Evolutionary conservation across 1,140 invertebrate species (phyloP).

Genomic region (Pachyrhynchus sulphureomaculatus): DNA sequence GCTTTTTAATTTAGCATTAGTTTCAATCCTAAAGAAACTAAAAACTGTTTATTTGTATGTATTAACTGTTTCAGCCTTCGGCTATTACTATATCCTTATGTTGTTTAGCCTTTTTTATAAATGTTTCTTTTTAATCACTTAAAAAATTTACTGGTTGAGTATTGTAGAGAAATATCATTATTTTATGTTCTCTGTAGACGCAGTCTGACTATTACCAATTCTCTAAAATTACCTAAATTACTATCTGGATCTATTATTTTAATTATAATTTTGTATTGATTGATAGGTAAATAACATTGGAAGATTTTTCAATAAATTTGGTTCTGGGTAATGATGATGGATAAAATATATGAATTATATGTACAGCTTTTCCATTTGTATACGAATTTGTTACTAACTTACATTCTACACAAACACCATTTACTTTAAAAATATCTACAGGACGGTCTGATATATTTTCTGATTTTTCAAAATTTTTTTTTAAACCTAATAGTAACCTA

Average conservation of each 20-base stretch:
- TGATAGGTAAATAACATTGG: conserved; percentile 45
- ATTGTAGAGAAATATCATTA: too few relatives aligned
- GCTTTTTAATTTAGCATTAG: neutral
- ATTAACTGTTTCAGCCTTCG: too few relatives aligned
- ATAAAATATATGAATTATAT: conserved; percentile 47
- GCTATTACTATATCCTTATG: too few relatives aligned
- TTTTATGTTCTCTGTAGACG: neutral
- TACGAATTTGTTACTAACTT: conserved; percentile 40
- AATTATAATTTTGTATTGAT: neutral
- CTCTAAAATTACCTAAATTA: neutral
- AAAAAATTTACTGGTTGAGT: too few relatives aligned
- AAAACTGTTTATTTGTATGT: neutral
- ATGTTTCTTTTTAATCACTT: too few relatives aligned
- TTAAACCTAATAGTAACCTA: too few relatives aligned
- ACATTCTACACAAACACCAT: conserved; percentile 18
- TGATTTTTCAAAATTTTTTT: too few relatives aligned
- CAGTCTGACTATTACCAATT: neutral
- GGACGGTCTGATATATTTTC: too few relatives aligned
- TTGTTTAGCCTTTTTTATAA: too few relatives aligned
- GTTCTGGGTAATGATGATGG: conserved; percentile 36
- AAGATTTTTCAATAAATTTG: conserved; percentile 41
- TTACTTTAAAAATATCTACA: too few relatives aligned
- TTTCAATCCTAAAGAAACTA: neutral
- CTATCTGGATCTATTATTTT: neutral
- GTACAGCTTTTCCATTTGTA: conserved; percentile 38